These are phyloP conservation scores for Zaprionus camerounensis DNA, from an alignment of 1,140 invertebrate genomes.

Conservation along the genomic window DNA sequence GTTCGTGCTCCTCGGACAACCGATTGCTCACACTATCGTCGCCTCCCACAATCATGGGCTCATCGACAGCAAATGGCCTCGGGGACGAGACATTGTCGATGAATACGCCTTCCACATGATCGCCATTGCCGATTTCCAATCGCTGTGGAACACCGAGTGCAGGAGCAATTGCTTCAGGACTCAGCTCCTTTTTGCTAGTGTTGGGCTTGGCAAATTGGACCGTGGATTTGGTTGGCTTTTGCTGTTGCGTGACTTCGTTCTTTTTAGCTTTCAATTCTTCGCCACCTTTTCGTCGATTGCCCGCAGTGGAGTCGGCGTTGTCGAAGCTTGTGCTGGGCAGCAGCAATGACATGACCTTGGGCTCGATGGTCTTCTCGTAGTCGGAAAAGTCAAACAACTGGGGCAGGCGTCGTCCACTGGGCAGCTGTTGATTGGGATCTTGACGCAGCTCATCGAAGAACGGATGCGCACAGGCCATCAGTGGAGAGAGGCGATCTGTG, in stretches of 20 bases:
- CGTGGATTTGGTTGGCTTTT: background rate
- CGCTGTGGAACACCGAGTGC: background rate
- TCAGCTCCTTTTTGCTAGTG: background rate
- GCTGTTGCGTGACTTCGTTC: background rate
- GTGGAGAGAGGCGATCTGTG: conserved; percentile 38
- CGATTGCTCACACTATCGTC: conserved; percentile 18
- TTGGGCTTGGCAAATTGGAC: background rate
- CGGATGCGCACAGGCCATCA: conserved; percentile 64
- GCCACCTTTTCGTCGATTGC: conserved; percentile 46
- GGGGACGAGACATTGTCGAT: background rate
- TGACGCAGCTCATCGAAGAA: conserved; percentile 70
- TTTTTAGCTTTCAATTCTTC: conserved; percentile 35
- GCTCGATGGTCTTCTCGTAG: conserved; percentile 55
- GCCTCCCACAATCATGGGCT: background rate
- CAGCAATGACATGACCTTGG: conserved; percentile 40
- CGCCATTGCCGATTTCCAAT: conserved; percentile 59
- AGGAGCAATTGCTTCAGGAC: background rate
- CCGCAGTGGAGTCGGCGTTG: background rate
- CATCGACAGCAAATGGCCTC: conserved; percentile 1
- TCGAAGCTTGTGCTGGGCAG: conserved; percentile 6
- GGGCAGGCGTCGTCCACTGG: conserved; percentile 55
- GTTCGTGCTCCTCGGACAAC: conserved; percentile 28
- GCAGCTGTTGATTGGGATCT: conserved; percentile 59
- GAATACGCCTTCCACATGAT: conserved; percentile 45
- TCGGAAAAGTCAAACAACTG: conserved; percentile 65